Percentiles rank a stretch among this genome's conserved stretches.
These are phyloP conservation scores for Rhinogobio ventralis DNA, from an alignment of 2,797 vertebrate species.

Conservation along the genomic window DNA sequence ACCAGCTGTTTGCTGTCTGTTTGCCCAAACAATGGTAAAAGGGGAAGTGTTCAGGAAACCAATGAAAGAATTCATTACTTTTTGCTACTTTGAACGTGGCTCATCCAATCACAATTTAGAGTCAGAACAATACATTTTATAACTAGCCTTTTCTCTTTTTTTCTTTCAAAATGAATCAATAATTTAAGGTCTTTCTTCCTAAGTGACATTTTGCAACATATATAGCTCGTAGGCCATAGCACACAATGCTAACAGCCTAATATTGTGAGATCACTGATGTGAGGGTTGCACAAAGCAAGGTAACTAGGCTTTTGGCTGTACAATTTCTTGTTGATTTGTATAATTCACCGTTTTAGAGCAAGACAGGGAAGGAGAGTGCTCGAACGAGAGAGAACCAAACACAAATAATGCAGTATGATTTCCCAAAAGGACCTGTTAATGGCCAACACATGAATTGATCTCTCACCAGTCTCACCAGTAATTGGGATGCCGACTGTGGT, in stretches of 20 bases:
- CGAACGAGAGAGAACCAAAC: constrained; percentile 23
- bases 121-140: not conserved
- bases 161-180: not conserved
- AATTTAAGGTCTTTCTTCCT: not conserved
- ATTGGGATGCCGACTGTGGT: constrained; percentile 77
- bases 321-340: constrained; percentile 44
- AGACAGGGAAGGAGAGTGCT: constrained; percentile 20
- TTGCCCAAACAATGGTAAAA: not conserved
- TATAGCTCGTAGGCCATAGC: not conserved
- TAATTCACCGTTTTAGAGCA: constrained; percentile 33
- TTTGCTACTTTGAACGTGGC: not conserved
- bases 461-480: constrained; percentile 73
- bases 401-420: constrained; percentile 72
- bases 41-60: not conserved
- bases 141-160: not conserved
- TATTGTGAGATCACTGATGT: not conserved
- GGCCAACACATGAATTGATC: constrained; percentile 76
- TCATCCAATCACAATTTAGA: not conserved
- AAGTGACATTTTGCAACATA: not conserved
- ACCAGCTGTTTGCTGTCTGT: not conserved
- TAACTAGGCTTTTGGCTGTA: constrained; percentile 15
- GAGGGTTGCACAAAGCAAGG: not conserved
- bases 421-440: constrained; percentile 73
- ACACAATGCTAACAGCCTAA: constrained; percentile 8
- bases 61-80: not conserved